Evolutionary conservation across 1,140 invertebrate genomes (phyloP).

Genomic region (Drosophila punjabiensis): DNA sequence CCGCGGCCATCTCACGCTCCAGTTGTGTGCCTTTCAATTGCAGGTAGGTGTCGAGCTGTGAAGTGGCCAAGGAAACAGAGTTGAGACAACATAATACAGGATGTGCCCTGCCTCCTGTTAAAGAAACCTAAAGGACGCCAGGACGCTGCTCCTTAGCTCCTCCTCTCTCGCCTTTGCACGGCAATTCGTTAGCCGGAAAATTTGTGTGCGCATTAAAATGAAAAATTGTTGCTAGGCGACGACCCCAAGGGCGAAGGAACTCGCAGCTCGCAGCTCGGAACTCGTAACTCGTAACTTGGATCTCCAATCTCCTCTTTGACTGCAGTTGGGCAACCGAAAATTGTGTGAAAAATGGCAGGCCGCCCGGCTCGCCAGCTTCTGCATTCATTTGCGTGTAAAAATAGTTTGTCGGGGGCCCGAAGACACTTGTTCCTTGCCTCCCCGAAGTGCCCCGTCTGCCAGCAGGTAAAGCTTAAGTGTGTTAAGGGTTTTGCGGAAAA

Average conservation of each 20-base stretch:
- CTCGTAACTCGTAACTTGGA: constrained; percentile 18
- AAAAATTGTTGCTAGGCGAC: constrained; percentile 79
- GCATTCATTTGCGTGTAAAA: constrained; percentile 77
- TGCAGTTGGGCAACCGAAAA: constrained; percentile 63
- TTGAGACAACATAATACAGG: constrained; percentile 48
- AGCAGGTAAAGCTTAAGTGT: constrained; percentile 47
- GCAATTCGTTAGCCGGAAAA: constrained; percentile 75
- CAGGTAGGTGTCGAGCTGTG: constrained; percentile 84
- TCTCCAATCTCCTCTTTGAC: constrained; percentile 61
- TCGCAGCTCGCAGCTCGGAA: constrained; percentile 4
- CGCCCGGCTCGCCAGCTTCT: constrained; percentile 42
- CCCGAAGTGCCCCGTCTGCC: constrained; percentile 36
- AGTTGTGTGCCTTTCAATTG: constrained; percentile 84
- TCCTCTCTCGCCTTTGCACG: constrained; percentile 1
- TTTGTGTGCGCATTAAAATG: constrained; percentile 85
- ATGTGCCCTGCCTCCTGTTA: no score
- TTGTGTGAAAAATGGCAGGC: constrained; percentile 78
- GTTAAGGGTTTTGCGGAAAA: constrained; percentile 47
- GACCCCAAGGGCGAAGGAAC: constrained; percentile 31
- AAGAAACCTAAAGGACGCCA: constrained; percentile 9
- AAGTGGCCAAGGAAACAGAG: constrained; percentile 63
- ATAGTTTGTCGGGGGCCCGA: constrained; percentile 54
- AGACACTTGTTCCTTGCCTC: constrained; percentile 11
- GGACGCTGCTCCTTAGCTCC: constrained; percentile 4
- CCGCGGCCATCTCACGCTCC: constrained; percentile 85